A percentile compares a stretch with the other conserved stretches of the same genome.
These are phyloP conservation scores for Astyanax mexicanus DNA, from an alignment of 2,797 vertebrate species.

Conservation along the genomic window DNA sequence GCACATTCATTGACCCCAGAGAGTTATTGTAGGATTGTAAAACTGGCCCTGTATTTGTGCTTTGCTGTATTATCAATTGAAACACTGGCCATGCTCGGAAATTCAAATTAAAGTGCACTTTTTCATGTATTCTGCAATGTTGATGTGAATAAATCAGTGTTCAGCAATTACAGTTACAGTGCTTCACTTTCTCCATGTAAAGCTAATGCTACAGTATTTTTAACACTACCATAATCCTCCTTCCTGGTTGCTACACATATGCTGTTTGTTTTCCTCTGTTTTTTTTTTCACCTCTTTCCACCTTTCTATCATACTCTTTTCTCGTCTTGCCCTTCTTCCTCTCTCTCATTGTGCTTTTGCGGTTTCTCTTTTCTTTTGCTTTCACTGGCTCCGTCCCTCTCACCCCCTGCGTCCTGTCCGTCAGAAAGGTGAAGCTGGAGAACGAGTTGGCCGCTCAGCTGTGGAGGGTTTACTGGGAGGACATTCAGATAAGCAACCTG, in stretches of 20 bases:
- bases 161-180: neutral
- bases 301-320: neutral
- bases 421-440: constrained; percentile 91
- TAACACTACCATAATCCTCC: neutral
- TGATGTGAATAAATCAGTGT: neutral
- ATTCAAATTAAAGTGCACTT: neutral
- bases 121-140: neutral
- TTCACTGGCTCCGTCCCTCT: constrained; percentile 23
- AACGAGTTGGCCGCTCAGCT: constrained; percentile 90
- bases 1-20: too few species aligned
- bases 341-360: constrained; percentile 70
- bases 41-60: neutral
- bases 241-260: neutral
- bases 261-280: constrained; percentile 4
- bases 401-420: constrained; percentile 20
- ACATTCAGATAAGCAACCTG: constrained; percentile 86
- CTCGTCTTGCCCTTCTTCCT: neutral
- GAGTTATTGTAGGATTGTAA: neutral
- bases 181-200: neutral
- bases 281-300: constrained; percentile 10
- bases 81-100: neutral
- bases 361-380: constrained; percentile 30
- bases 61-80: neutral
- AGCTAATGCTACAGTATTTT: neutral
- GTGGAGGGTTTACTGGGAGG: constrained; percentile 90